Base-by-base conservation (phyloP, 2,888 invertebrate genomes). In the Cylindroiulus punctatus region DNA sequence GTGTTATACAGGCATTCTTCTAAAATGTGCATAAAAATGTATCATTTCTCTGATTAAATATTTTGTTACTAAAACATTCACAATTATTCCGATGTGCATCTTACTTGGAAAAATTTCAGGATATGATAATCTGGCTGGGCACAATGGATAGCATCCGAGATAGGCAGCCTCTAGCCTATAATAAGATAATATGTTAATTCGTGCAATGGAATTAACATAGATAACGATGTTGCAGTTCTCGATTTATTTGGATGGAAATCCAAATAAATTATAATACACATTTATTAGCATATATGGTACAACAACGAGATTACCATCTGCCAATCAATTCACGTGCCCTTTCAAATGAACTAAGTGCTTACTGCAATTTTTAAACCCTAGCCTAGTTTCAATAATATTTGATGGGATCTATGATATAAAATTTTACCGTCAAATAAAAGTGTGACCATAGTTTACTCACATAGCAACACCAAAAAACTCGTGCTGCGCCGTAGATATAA, bases 401-500 rank as follows among this genome's bases (percentile, higher is more conserved):
- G 47, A 12, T 47, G 8, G 17, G 19, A 4, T 17, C 4, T 47
- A 0, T 3, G 17, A 17, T 17, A 47, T 0, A 19, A 17, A 47
- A 19, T 47, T 47, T 17, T 47, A 47, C 4, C 17, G 17, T 17
- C 17, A 17, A 17, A 47, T 0, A 17, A 47, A 47, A 17, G 17
- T 47, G 47, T 47, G 17, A 47, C 12, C 14, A 10, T n/a, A 57
- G 4, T 8, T 12, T 82, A 82, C 92, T 91, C 91, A 94, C 95
- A 95, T 94, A 32, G 95, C 93, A 32, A 95, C 94, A 47, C 95
- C 95, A 90, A 94, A 95, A 90, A 95, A 95, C 90, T 95, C 95
- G 90, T 95, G 95, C 36, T 92, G 92, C 0, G 95, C 94, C 8
- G 95, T 95, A 0, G 95, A 95, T 42, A 95, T 92, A 4, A 93